These are phyloP conservation scores for Archips crataeganus DNA, from an alignment of 2,888 invertebrate genomes.

Conservation along the genomic window DNA sequence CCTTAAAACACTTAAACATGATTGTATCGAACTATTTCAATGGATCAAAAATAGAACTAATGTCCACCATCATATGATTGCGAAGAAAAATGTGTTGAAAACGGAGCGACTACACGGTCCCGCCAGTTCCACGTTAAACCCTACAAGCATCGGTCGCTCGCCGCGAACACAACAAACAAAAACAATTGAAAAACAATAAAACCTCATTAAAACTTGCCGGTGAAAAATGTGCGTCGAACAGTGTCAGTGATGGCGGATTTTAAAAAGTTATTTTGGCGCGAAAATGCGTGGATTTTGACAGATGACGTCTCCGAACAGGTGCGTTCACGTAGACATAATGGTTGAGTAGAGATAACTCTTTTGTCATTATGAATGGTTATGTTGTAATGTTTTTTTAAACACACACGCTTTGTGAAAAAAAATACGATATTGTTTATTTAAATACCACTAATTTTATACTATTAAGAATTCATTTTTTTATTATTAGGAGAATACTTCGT, in stretches of 20 bases:
- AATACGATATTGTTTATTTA: not conserved
- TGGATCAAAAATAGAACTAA: slow-evolving; percentile 21
- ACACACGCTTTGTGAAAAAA: not conserved
- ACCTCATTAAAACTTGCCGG: not conserved
- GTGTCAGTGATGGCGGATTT: slow-evolving; percentile 35
- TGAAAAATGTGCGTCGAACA: slow-evolving; percentile 14
- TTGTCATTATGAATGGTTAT: slow-evolving; percentile 18
- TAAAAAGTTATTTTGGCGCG: slow-evolving; percentile 40
- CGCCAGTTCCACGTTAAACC: slow-evolving; percentile 7
- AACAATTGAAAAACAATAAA: slow-evolving; percentile 3
- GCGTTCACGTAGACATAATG: slow-evolving; percentile 40
- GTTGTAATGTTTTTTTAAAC: slow-evolving; percentile 21
- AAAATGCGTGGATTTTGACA: slow-evolving; percentile 39
- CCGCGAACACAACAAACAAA: slow-evolving; percentile 8
- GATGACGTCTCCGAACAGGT: slow-evolving; percentile 37
- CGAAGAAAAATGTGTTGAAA: slow-evolving; percentile 10
- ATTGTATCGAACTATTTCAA: slow-evolving; percentile 25
- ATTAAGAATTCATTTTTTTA: not conserved
- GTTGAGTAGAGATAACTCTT: slow-evolving; percentile 34
- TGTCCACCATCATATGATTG: slow-evolving; percentile 19
- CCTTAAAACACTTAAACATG: not conserved
- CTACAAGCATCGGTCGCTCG: slow-evolving; percentile 7
- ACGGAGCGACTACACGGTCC: not conserved
- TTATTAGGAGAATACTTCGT: not conserved
- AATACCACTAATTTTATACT: no score